Evolutionary conservation across 2,797 vertebrate species (phyloP).

Genomic region (Micromesistius poutassou): DNA sequence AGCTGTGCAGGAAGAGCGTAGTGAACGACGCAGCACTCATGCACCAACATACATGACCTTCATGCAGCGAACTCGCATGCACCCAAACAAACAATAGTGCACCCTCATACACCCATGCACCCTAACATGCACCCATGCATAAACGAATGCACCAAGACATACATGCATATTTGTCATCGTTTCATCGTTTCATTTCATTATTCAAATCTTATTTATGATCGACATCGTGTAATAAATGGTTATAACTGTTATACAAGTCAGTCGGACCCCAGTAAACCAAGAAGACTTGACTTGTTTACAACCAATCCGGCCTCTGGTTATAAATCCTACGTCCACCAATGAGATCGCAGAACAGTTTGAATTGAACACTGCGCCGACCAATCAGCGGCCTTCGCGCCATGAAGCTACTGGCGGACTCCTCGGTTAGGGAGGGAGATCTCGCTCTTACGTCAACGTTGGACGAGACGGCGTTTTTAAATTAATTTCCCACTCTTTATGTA

Average conservation of each 20-base stretch:
- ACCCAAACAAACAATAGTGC: not conserved
- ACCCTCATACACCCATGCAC: not conserved
- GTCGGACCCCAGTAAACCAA: conserved; percentile 53
- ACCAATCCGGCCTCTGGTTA: conserved; percentile 45
- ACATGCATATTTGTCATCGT: too few relatives aligned
- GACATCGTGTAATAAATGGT: too few relatives aligned
- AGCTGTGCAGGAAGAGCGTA: conserved; percentile 43
- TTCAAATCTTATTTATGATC: too few relatives aligned
- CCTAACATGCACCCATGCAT: too few relatives aligned
- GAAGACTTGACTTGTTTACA: conserved; percentile 15
- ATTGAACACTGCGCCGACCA: conserved; percentile 61
- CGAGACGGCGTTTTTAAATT: conserved; percentile 35
- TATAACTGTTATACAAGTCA: not conserved
- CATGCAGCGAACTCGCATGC: not conserved
- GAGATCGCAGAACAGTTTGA: conserved; percentile 52
- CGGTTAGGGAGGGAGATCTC: conserved; percentile 68
- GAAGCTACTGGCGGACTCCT: conserved; percentile 50
- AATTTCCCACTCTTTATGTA: conserved; percentile 36
- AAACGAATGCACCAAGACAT: not conserved
- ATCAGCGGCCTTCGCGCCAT: conserved; percentile 74
- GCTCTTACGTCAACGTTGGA: conserved; percentile 47
- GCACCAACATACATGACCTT: not conserved
- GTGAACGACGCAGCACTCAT: conserved; percentile 13
- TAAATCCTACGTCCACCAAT: conserved; percentile 60
- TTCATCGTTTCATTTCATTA: too few relatives aligned